These are phyloP conservation scores for Gastrophryne carolinensis DNA, from an alignment of 2,797 vertebrate genomes.

Conservation along the genomic window DNA sequence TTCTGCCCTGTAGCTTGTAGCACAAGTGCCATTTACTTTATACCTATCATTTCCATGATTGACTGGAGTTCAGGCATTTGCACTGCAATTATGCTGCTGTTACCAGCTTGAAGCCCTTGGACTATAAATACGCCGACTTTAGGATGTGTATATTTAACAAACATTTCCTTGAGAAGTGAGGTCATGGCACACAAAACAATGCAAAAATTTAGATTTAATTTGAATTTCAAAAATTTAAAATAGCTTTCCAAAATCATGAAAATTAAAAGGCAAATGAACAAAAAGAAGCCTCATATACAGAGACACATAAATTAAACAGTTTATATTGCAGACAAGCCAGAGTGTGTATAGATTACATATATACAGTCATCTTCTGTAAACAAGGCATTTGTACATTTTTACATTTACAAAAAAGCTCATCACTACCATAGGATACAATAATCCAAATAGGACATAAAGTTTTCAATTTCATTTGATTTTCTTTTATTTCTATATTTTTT, in stretches of 20 bases:
- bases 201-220: conserved; percentile 90
- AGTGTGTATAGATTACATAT: conserved; percentile 93
- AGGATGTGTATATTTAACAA: not conserved
- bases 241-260: conserved; percentile 96
- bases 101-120: not conserved
- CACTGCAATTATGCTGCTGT: too few relatives aligned
- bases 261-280: conserved; percentile 93
- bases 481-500: conserved; percentile 63
- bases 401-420: conserved; percentile 93
- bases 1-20: not conserved
- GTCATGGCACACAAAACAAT: conserved; percentile 61
- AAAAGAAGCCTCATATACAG: conserved; percentile 99
- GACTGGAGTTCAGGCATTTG: too few relatives aligned
- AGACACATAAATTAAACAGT: conserved; percentile 99
- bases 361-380: conserved; percentile 87
- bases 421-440: conserved; percentile 95
- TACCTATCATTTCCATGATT: not conserved
- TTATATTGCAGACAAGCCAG: conserved; percentile 97
- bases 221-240: conserved; percentile 99
- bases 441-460: conserved; percentile 94
- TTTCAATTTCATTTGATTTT: conserved; percentile 38
- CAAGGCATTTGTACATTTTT: conserved; percentile 99
- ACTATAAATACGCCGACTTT: not conserved
- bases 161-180: not conserved
- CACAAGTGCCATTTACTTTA: not conserved